Base-by-base conservation (phyloP, 1,140 invertebrate species). In the Pogonus chalceus region DNA sequence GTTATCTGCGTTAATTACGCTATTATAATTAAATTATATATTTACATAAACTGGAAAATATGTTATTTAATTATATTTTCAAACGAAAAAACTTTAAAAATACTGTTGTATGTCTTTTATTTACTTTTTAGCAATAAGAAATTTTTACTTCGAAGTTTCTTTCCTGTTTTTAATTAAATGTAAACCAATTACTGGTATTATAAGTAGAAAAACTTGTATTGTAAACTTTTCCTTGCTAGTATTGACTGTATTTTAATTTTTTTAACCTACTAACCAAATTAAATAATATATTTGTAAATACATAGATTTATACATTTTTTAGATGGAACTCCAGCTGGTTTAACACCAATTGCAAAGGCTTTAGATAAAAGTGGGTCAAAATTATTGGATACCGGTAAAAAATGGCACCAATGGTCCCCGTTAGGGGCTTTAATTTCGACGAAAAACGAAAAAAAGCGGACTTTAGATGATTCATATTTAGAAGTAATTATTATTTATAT, bases 401-500 rank as follows among this genome's bases (percentile, higher is more conserved):
- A 70, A 64, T 71, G 72, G 69, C 64, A 58, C 52, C 64, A 69
- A 22, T 82, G 78, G 80, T 74, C 74, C 20, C 73, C 72, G 3
- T 61, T 79, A n/a, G 72, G 72, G 0, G 71, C 72, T 12, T 63
- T 76, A 1, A 61, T 62, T 4, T 67, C 65, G 2, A 63, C 66
- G 12, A 72, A 73, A 53, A 71, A 67, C 37, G 78, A 79, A 12
- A 80, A 79, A 55, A 70, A 72, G 49, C 72, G 72, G 56, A 78
- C 79, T 7, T 65, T 81, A 55, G 85, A 87, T 58, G 85, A 87
- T 57, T 79, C 78, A 12, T 79, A 76, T 62, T 65, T 84, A 56
- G 77, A 80, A 63, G 84, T 86, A 70, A 77, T 67, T 62, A 24
- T 23, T 3, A 53, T 37, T 37, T n/a, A n/a, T 54, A 20, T 58